phyloP scores from a whole-genome alignment of 2,113 vertebrate species.

The Pseudolaguvia tuberculata region DNA sequence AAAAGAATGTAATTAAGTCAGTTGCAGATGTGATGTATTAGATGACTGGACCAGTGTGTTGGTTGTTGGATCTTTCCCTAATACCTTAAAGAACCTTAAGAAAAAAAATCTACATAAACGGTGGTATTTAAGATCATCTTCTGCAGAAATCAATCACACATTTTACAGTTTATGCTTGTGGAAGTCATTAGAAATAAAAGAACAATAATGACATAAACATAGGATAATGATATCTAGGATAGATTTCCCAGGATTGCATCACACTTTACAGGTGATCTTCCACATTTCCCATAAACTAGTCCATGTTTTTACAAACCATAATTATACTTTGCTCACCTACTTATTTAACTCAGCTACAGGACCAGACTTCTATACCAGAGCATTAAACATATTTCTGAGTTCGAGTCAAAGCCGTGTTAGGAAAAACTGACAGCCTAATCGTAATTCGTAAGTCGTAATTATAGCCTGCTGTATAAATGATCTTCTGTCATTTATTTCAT shows the following conservation, averaged over 20 bases:
- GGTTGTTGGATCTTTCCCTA: neutral
- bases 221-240: neutral
- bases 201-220: neutral
- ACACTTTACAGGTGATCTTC: neutral
- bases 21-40: neutral
- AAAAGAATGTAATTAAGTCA: neutral
- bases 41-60: neutral
- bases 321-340: neutral
- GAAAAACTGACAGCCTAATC: neutral
- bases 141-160: neutral
- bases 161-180: neutral
- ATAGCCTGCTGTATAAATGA: neutral
- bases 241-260: neutral
- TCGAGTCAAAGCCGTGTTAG: neutral
- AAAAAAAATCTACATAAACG: neutral
- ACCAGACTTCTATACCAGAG: neutral
- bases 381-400: neutral
- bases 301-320: neutral
- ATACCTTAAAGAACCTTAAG: neutral
- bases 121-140: no score
- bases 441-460: neutral
- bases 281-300: neutral
- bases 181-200: neutral
- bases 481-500: neutral
- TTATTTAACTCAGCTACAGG: neutral